Conservation (phyloP, 2,113 vertebrate species). For the Gavialis gangeticus region DNA sequence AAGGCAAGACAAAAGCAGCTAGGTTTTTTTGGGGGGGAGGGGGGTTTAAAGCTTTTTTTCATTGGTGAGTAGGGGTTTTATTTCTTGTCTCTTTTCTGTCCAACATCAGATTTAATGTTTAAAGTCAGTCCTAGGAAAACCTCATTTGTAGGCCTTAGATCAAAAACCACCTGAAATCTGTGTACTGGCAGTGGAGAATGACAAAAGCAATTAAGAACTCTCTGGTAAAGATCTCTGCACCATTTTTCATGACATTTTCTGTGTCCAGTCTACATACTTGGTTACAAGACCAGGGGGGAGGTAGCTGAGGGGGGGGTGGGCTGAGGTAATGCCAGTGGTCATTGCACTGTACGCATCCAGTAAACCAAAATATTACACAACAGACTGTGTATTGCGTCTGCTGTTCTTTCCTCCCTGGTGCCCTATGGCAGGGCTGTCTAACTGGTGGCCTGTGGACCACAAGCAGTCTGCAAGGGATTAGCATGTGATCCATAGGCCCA, state of each 20-base stretch:
- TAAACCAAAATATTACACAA: not conserved
- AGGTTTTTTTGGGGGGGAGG: not conserved
- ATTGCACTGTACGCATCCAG: not conserved
- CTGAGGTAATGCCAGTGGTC: not conserved
- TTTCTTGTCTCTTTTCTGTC: no score
- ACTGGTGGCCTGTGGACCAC: no score
- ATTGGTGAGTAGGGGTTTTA: rapidly evolving
- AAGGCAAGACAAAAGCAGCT: not conserved
- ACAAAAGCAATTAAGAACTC: not conserved
- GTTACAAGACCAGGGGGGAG: not conserved
- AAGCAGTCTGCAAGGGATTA: no score
- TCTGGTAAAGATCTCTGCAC: not conserved
- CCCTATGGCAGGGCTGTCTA: not conserved
- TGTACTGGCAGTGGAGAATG: no score
- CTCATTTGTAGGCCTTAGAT: not conserved
- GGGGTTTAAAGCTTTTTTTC: not conserved
- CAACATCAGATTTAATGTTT: not conserved
- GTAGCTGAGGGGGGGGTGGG: not conserved
- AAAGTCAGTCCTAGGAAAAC: not conserved
- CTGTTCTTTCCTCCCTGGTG: not conserved
- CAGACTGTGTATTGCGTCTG: not conserved
- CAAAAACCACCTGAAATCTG: not conserved
- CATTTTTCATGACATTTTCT: not conserved
- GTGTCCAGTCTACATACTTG: not conserved
- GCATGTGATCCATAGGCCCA: no score